These are phyloP conservation scores for Smittia sp. DNA, from an alignment of 2,888 invertebrate genomes.

Conservation along the genomic window DNA sequence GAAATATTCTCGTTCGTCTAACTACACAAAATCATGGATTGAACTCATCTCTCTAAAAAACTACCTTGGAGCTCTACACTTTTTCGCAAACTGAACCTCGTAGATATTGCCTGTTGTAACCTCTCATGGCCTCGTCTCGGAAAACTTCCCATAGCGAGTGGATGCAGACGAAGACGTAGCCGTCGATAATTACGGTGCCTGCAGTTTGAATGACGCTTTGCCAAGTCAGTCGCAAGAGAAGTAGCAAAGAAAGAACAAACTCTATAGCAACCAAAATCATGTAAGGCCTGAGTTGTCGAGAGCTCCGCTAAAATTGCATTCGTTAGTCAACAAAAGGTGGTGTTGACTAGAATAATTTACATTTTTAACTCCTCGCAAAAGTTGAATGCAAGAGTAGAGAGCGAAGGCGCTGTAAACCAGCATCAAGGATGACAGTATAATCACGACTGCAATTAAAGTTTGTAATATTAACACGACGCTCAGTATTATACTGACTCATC, in stretches of 20 bases:
- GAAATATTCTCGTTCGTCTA: too few relatives aligned
- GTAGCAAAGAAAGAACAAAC: background rate
- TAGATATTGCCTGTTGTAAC: background rate
- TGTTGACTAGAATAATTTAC: background rate
- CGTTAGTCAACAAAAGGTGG: background rate
- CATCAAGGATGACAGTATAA: background rate
- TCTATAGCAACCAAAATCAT: background rate
- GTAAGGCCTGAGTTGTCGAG: background rate
- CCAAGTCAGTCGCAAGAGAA: background rate
- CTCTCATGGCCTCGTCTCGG: constrained; percentile 5
- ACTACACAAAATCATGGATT: too few relatives aligned
- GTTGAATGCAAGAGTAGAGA: background rate
- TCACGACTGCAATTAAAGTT: background rate
- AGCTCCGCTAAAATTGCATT: background rate
- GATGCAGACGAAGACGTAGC: constrained; percentile 19
- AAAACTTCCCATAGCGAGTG: background rate
- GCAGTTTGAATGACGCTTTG: background rate
- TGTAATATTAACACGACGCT: background rate
- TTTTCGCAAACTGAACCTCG: background rate
- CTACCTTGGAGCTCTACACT: background rate
- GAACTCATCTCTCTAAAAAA: too few relatives aligned
- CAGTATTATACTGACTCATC: background rate
- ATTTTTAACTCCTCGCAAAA: background rate
- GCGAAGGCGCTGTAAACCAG: background rate
- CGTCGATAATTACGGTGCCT: background rate